Conservation (phyloP, 2,797 vertebrate genomes). For the Sebastolobus altivelis region DNA sequence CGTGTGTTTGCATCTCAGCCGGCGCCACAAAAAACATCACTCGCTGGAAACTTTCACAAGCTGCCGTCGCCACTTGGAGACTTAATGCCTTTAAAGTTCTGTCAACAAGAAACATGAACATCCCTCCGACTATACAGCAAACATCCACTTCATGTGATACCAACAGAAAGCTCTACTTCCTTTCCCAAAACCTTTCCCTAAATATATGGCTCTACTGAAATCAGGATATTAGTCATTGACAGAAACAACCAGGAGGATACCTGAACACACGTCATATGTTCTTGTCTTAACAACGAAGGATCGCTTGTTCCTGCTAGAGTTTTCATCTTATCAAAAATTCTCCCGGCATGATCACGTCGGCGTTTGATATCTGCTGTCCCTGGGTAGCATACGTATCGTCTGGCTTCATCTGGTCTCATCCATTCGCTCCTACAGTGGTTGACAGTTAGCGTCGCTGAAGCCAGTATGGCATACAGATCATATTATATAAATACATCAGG, state of each 20-base stretch:
- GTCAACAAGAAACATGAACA: constrained; percentile 33
- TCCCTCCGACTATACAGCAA: neutral
- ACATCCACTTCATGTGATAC: constrained; percentile 12
- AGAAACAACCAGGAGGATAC: constrained; percentile 25
- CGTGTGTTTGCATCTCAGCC: constrained; percentile 24
- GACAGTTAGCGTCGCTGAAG: constrained; percentile 59
- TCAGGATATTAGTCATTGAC: constrained; percentile 28
- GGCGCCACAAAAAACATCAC: constrained; percentile 34
- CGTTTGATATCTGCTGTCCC: constrained; percentile 47
- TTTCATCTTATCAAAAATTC: constrained; percentile 58
- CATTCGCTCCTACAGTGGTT: constrained; percentile 51
- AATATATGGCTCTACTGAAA: constrained; percentile 10
- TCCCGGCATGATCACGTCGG: constrained; percentile 17
- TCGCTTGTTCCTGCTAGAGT: constrained; percentile 12
- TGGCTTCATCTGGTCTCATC: constrained; percentile 58
- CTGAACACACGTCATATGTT: constrained; percentile 24
- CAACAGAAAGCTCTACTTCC: neutral
- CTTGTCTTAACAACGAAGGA: neutral
- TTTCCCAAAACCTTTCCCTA: neutral
- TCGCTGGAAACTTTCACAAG: constrained; percentile 24
- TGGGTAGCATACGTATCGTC: constrained; percentile 35
- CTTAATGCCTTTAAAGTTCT: constrained; percentile 23
- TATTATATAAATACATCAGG: constrained; percentile 68
- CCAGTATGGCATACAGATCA: constrained; percentile 36
- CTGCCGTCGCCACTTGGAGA: constrained; percentile 20